phyloP scores from a whole-genome alignment of 2,888 invertebrate genomes.

The Pantelozetes paolii region DNA sequence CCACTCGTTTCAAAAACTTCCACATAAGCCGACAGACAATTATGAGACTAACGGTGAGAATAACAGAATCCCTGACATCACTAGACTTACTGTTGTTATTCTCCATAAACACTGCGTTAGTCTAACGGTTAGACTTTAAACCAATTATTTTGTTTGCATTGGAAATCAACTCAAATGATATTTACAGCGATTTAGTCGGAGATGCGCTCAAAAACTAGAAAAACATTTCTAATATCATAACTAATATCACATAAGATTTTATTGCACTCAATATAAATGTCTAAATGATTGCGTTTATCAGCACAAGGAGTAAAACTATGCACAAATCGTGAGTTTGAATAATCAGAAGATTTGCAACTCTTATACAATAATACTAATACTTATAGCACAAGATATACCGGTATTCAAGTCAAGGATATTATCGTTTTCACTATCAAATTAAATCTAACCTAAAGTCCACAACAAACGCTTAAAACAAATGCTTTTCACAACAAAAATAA shows the following conservation, averaged over 20 bases:
- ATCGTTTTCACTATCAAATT: too few relatives aligned
- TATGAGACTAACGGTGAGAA: slow-evolving; percentile 21
- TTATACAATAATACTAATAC: too few relatives aligned
- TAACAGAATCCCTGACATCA: slow-evolving; percentile 15
- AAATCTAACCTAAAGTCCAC: too few relatives aligned
- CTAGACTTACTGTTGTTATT: background rate
- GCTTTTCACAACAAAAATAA: too few relatives aligned
- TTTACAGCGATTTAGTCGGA: background rate
- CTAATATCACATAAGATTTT: background rate
- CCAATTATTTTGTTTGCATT: background rate
- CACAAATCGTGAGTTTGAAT: slow-evolving; percentile 22
- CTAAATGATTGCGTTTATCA: slow-evolving; percentile 2
- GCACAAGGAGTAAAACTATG: background rate
- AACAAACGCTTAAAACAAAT: too few relatives aligned
- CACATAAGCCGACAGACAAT: slow-evolving; percentile 39
- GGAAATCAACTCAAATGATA: background rate
- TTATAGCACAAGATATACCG: too few relatives aligned
- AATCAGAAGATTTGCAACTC: background rate
- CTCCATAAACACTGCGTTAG: too few relatives aligned
- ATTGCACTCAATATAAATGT: slow-evolving; percentile 2
- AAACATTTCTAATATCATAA: background rate
- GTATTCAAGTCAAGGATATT: too few relatives aligned
- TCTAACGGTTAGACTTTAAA: slow-evolving; percentile 30
- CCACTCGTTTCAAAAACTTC: slow-evolving; percentile 39
- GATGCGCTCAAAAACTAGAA: background rate